These are phyloP conservation scores for Aricia artaxerxes DNA, from an alignment of 2,888 invertebrate genomes.

Conservation along the genomic window DNA sequence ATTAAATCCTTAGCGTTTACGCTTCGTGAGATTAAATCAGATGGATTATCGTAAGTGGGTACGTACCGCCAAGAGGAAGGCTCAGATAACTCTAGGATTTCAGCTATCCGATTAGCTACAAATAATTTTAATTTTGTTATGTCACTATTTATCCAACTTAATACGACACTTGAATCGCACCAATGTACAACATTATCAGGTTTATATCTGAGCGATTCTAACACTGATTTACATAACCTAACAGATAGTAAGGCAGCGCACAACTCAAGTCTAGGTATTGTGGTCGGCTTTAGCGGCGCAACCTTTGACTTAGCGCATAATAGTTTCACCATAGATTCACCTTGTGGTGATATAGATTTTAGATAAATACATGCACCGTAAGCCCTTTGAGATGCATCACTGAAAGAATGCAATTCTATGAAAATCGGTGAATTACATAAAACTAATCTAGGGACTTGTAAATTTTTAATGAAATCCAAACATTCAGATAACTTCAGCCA, in stretches of 20 bases:
- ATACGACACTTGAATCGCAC: slow-evolving; percentile 35
- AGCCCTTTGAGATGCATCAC: slow-evolving; percentile 35
- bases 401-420: slow-evolving; percentile 36
- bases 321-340: too few species aligned
- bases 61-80: too few species aligned
- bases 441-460: too few species aligned
- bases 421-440: neutral
- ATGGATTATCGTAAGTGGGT: too few species aligned
- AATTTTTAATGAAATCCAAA: neutral
- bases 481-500: slow-evolving; percentile 32
- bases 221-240: too few species aligned
- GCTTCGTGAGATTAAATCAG: too few species aligned
- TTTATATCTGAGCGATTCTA: too few species aligned
- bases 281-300: slow-evolving; percentile 39
- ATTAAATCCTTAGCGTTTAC: too few species aligned
- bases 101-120: slow-evolving; percentile 36
- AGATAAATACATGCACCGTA: slow-evolving; percentile 37
- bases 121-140: slow-evolving; percentile 41
- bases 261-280: slow-evolving; percentile 36
- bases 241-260: too few species aligned
- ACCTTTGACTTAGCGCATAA: slow-evolving; percentile 33
- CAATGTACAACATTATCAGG: slow-evolving; percentile 24
- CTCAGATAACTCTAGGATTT: too few species aligned
- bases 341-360: slow-evolving; percentile 3
- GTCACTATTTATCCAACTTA: slow-evolving; percentile 40